A percentile compares a stretch with the other conserved stretches of the same genome.
Evolutionary conservation across 2,888 invertebrate species (phyloP).

Genomic region (Pollenia angustigena): DNA sequence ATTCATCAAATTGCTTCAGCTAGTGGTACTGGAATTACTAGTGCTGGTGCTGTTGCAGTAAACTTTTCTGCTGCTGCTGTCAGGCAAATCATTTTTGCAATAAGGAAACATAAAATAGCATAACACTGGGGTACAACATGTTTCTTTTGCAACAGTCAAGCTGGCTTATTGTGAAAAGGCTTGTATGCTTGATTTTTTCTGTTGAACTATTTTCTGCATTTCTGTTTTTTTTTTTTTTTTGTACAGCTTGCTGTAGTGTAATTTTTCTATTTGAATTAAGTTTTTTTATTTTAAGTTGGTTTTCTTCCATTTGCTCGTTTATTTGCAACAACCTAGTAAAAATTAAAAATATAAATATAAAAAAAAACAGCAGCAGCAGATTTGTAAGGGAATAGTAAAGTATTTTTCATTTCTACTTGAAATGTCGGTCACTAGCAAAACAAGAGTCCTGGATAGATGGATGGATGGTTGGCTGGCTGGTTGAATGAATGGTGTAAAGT

Average conservation of each 20-base stretch:
- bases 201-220: slow-evolving; percentile 11
- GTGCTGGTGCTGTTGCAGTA: slow-evolving; percentile 12
- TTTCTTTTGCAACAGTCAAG: slow-evolving; percentile 18
- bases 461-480: slow-evolving; percentile 47
- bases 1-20: slow-evolving; percentile 71
- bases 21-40: slow-evolving; percentile 50
- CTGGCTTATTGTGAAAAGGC: slow-evolving; percentile 7
- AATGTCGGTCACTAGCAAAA: slow-evolving; percentile 75
- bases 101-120: slow-evolving; percentile 43
- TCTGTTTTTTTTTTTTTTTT: slow-evolving; percentile 10
- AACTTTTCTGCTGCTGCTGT: slow-evolving; percentile 7
- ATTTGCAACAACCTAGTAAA: slow-evolving; percentile 54
- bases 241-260: slow-evolving; percentile 1
- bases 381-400: slow-evolving; percentile 63
- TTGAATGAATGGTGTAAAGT: slow-evolving; percentile 50
- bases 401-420: slow-evolving; percentile 73
- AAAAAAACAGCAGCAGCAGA: slow-evolving; percentile 22
- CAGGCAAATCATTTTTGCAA: slow-evolving; percentile 54
- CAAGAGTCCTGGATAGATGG: slow-evolving; percentile 67
- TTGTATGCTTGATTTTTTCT: slow-evolving; percentile 37
- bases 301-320: slow-evolving; percentile 56
- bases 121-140: slow-evolving; percentile 62
- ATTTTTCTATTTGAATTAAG: slow-evolving; percentile 51
- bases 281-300: slow-evolving; percentile 39
- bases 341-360: slow-evolving; percentile 17